Conservation (phyloP, 2,113 vertebrate species). For the Ceyx cyanopectus region DNA sequence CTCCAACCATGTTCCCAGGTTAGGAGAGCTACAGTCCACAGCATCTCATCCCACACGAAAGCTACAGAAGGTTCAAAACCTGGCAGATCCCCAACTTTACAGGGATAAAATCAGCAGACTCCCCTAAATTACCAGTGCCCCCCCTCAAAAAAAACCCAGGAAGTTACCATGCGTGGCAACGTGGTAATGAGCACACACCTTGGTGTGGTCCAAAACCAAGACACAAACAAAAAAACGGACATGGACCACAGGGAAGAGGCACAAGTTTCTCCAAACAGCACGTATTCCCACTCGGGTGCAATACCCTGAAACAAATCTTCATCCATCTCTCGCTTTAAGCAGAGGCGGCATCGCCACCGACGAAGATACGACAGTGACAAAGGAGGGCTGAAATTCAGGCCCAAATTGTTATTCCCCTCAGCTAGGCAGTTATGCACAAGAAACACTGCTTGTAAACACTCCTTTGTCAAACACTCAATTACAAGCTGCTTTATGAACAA, state of each 20-base stretch:
- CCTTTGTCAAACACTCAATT: constrained; percentile 71
- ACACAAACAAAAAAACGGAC: fast-evolving
- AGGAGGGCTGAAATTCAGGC: constrained; percentile 61
- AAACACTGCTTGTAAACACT: constrained; percentile 66
- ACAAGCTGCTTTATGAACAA: constrained; percentile 69
- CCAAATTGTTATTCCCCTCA: constrained; percentile 71
- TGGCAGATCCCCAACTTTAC: not conserved
- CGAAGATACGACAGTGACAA: constrained; percentile 47
- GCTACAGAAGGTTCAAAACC: not conserved
- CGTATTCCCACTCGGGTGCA: fast-evolving
- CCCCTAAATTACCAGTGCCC: not conserved
- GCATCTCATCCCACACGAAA: not conserved
- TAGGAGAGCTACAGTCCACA: not conserved
- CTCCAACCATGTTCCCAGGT: not conserved
- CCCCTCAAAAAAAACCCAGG: not conserved
- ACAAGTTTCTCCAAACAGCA: not conserved
- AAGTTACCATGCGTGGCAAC: not conserved
- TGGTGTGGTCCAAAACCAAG: not conserved
- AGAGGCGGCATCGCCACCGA: not conserved
- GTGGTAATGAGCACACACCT: not conserved
- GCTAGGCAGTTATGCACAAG: constrained; percentile 67
- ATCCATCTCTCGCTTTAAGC: constrained; percentile 40
- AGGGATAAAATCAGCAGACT: not conserved
- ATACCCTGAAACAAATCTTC: not conserved
- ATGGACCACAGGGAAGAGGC: not conserved